A percentile compares a stretch with the other conserved stretches of the same genome.
These are phyloP conservation scores for Syncerus caffer DNA, from an alignment of 2,797 vertebrate genomes.

Conservation along the genomic window DNA sequence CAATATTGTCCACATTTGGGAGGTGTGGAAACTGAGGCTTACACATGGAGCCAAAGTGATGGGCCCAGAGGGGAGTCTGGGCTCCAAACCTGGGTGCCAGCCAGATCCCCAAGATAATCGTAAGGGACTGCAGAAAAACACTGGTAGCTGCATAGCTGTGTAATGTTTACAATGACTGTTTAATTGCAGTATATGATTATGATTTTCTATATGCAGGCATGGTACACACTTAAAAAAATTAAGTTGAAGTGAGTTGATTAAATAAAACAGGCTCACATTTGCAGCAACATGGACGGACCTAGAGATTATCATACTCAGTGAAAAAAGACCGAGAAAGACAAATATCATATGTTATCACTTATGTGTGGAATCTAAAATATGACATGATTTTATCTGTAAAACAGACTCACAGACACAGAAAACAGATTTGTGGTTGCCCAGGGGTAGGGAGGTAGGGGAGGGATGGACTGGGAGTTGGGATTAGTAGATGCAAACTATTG, in stretches of 20 bases:
- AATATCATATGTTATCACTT: background rate
- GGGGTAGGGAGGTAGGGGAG: background rate
- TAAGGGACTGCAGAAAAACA: background rate
- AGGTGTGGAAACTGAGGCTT: background rate
- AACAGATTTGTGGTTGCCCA: no score
- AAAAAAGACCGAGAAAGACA: background rate
- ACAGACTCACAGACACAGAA: background rate
- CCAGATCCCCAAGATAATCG: background rate
- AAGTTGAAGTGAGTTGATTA: conserved; percentile 6
- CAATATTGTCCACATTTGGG: fast-evolving
- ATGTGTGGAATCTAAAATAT: background rate
- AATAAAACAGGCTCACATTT: background rate
- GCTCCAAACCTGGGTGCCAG: background rate
- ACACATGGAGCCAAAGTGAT: background rate
- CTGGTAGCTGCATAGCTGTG: background rate
- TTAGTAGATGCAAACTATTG: background rate
- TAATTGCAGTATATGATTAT: background rate
- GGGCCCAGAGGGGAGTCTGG: background rate
- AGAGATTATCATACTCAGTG: background rate
- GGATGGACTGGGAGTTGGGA: background rate
- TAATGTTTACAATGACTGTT: background rate
- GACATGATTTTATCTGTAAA: background rate
- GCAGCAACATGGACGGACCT: background rate
- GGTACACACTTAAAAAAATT: background rate
- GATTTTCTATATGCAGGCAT: background rate